Evolutionary conservation across 2,797 vertebrate genomes (phyloP).

Genomic region (Atherinosoma microstoma): DNA sequence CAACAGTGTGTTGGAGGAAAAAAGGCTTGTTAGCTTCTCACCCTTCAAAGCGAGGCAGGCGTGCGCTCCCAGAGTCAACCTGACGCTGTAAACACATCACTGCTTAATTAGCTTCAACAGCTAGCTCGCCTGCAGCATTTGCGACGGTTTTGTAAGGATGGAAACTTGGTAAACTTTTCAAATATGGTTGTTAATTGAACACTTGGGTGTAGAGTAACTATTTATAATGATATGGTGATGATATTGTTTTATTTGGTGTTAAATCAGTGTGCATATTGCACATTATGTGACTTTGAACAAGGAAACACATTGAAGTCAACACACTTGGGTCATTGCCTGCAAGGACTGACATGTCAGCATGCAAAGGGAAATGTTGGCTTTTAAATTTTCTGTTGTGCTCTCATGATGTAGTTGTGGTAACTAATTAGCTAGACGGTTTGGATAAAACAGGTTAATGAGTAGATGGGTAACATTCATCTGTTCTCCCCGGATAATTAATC

Average conservation of each 20-base stretch:
- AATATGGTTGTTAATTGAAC: constrained; percentile 16
- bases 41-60: constrained; percentile 46
- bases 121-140: constrained; percentile 22
- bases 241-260: neutral
- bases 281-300: neutral
- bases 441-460: constrained; percentile 2
- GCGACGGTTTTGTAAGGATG: neutral
- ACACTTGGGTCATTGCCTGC: constrained; percentile 10
- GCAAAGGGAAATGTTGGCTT: constrained; percentile 23
- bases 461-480: constrained; percentile 1
- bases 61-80: constrained; percentile 36
- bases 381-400: constrained; percentile 43
- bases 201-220: constrained; percentile 1
- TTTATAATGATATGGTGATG: constrained; percentile 4
- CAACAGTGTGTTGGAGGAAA: constrained; percentile 10
- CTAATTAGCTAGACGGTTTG: constrained; percentile 54
- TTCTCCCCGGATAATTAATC: constrained; percentile 24
- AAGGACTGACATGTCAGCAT: constrained; percentile 2
- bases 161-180: constrained; percentile 14
- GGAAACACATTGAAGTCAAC: constrained; percentile 5
- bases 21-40: constrained; percentile 58
- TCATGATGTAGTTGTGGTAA: constrained; percentile 39
- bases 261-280: constrained; percentile 8
- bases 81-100: constrained; percentile 9
- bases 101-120: constrained; percentile 26